Evolutionary conservation across 2,797 vertebrate genomes (phyloP), one percentile per base, ranked within the genome.

Genomic region (Arrhamphus sclerolepis): DNA sequence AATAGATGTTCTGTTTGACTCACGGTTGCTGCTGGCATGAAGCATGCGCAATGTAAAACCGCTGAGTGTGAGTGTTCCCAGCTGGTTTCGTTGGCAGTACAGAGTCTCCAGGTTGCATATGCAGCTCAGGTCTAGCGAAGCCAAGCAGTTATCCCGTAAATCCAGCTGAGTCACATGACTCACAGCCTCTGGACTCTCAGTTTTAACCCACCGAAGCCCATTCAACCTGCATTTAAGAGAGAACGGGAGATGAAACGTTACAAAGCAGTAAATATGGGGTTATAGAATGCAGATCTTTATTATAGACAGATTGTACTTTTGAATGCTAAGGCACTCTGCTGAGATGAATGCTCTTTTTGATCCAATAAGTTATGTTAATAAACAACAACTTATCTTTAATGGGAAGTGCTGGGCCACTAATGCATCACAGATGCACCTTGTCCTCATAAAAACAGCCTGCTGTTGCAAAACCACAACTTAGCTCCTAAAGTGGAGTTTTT

Each of bases 11-110:
- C 53, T 51, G 48, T 66, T 67, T 46, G 44, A 89, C 95, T 86
- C 89, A 98, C 97, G 83, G 89, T 99, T 99, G 56, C 83, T 92
- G 85, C 38, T 89, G 84, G 94, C 94, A 9, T 94, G 92, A 53
- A 99, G 91, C 44, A 91, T 92, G 69, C 94, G 94, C 76, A 99
- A 92, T n/a, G 91, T 91, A 77, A 96, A 96, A 55, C 97, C 97
- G 2, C 95, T 94, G 76, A 98, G 91, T 0, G 93, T 94, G 70
- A 99, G 92, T 22, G 93, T 92, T 78, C 86, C 91, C 87, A 99
- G 90, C 67, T 92, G 93, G 89, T 98, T 99, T 56, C 95, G 92
- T 63, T 98, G 95, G 43, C 97, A 98, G 83, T 95, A 92, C 78
- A 99, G 89, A 64, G 93, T 95, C 84, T 98, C 96, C 92, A 99